Percentiles rank a stretch among this genome's conserved stretches.
Conservation (phyloP, 2,888 invertebrate genomes). For the Tetranychus truncatus region DNA sequence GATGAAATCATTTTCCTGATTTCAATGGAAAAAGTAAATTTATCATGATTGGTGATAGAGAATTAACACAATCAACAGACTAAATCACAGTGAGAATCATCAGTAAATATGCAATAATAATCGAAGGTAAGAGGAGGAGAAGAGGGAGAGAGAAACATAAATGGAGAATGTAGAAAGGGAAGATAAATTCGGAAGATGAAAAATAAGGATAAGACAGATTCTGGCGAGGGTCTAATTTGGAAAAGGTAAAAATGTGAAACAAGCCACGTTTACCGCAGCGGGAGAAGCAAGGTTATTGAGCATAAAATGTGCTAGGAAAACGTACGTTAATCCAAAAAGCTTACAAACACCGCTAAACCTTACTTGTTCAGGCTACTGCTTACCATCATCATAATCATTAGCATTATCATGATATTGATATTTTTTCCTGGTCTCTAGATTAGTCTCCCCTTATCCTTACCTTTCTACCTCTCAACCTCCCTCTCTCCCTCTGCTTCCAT, state of each 20-base stretch:
- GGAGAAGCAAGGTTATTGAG: not conserved
- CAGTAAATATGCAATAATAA: not conserved
- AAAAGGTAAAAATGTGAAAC: not conserved
- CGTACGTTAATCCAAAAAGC: slow-evolving; percentile 2
- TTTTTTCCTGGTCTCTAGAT: not conserved
- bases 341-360: not conserved
- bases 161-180: not conserved
- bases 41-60: not conserved
- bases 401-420: not conserved
- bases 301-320: not conserved
- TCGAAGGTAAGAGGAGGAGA: not conserved
- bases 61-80: not conserved
- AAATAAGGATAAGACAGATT: not conserved
- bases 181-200: not conserved
- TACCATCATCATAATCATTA: not conserved
- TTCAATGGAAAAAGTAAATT: not conserved
- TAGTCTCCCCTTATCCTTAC: not conserved
- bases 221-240: not conserved
- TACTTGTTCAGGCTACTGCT: not conserved
- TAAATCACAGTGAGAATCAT: slow-evolving; percentile 1
- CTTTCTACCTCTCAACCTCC: not conserved
- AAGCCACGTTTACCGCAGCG: not conserved
- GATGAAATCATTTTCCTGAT: not conserved
- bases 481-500: not conserved
- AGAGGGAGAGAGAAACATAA: not conserved